phyloP scores from a whole-genome alignment of 2,113 vertebrate genomes.

The Prolemur simus region DNA sequence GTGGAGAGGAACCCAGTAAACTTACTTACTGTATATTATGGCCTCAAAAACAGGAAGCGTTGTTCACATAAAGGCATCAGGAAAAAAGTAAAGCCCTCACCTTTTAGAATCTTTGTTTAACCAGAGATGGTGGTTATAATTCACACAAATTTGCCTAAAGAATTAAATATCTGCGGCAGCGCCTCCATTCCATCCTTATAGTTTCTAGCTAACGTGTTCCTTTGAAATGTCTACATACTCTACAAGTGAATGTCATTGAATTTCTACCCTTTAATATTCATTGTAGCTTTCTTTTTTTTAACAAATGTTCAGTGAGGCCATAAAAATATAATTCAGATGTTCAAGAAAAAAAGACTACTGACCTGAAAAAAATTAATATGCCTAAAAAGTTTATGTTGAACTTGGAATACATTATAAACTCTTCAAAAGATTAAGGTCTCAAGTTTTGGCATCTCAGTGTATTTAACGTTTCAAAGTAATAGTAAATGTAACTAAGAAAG shows the following conservation, averaged over 20 bases:
- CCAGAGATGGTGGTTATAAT: not conserved
- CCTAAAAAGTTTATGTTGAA: not conserved
- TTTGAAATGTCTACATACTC: not conserved
- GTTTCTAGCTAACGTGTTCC: constrained; percentile 11
- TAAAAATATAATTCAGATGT: not conserved
- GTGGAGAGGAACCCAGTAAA: not conserved
- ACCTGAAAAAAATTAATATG: constrained; percentile 10
- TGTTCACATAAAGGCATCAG: not conserved
- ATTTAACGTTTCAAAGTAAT: constrained; percentile 23
- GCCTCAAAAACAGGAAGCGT: not conserved
- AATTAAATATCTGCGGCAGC: not conserved
- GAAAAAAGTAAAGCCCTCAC: not conserved
- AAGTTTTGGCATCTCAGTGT: constrained; percentile 5
- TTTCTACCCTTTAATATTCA: not conserved
- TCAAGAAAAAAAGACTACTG: constrained; percentile 41
- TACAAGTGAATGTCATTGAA: not conserved
- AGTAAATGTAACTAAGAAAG: constrained; percentile 36
- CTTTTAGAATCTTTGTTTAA: not conserved
- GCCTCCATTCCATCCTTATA: not conserved
- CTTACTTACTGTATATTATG: not conserved
- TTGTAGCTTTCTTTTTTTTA: not conserved
- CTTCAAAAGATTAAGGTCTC: constrained; percentile 17
- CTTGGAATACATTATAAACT: not conserved
- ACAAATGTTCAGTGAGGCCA: not conserved
- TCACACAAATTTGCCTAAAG: not conserved